Base-by-base conservation (phyloP, 2,797 vertebrate genomes). In the Falco rusticolus region DNA sequence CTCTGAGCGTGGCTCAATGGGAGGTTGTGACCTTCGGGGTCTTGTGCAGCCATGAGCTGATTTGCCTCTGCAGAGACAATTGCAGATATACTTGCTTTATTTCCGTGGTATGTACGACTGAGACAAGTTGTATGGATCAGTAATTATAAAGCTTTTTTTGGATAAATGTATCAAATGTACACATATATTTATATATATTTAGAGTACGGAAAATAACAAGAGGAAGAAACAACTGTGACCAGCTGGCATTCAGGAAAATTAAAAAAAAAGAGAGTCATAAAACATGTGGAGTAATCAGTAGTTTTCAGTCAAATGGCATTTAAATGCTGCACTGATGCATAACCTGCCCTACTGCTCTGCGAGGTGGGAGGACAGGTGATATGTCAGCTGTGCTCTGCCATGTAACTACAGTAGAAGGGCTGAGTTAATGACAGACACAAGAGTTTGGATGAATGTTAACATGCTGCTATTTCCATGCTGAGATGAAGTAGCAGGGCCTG, bases 401-500 rank as follows among this genome's bases (percentile, higher is more conserved):
- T 93, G 93, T 91, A 93, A 89, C 93, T 94, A 90, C 96, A 95
- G 86, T 93, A 76, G 94, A 93, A 95, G 74, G 94, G 92, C 90
- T 94, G 93, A 91, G 94, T 86, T 97, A 96, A 96, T 93, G 95
- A 94, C 95, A 97, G 94, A 84, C 91, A 88, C 94, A 94, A 94
- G 90, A 93, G 69, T 91, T 93, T 84, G 91, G 92, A 97, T 95
- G 95, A 97, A 96, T 93, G 94, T 94, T 96, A 96, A 96, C 93
- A 95, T 59, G 81, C 94, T 96, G 91, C 95, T 91, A 88, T 97
- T 96, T 96, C 87, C 93, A 96, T 95, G 93, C 93, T 84, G 95
- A 97, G 96, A 94, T 87, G 91, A 97, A 96, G 96, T 95, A 94
- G 90, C 91, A 94, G 88, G 95, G 92, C 87, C 90, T 95, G 95